Base-by-base conservation (phyloP, 30 jellyfish, hydroid and myxozoan genomes). In the Pseudorhiza aurosa region DNA sequence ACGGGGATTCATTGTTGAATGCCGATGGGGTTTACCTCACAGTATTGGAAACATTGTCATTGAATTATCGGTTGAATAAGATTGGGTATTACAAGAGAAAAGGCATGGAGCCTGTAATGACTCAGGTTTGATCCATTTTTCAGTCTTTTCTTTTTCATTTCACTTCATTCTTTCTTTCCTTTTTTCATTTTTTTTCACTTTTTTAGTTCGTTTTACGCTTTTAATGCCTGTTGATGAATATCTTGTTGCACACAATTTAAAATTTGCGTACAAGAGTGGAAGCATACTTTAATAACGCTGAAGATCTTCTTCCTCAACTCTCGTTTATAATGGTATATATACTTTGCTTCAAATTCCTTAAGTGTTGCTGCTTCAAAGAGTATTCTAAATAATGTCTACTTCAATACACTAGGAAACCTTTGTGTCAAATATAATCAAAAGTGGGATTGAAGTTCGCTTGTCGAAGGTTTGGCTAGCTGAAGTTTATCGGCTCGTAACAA, bases 1-100 rank as follows among this genome's bases (percentile, higher is more conserved):
- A 43, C 31, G 81, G 83, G 0, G 97, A 85, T 51, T 97, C 99
- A 31, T 45, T 93, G 40, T 68, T 93, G 50, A 86, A 81, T 46
- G 99, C 99, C 0, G 99, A 93, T 56, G 95, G 99, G 2, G 99
- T 93, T 14, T 93, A 93, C 58, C 75, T 87, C 65, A 87, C 99
- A 4, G 99, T 93, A 27, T 73, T 79, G 36, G 96, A 72, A 37
- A 81, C 99, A 7, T 77, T 93, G 39, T 28, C 67, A 26, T 35
- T 87, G 82, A 85, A 85, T 62, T 93, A 86, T 64, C 67, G 74
- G 35, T 69, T 93, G 74, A 86, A 83, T 39, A 75, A 49, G 36
- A 19, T 43, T 55, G 97, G 97, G 0, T 93, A 85, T 75, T 93
- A 85, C 81, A 80, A 87, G 68, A 64, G 68, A 50, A 79, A 82